These are phyloP conservation scores for Channa argus DNA, from an alignment of 2,113 vertebrate species.

Conservation along the genomic window DNA sequence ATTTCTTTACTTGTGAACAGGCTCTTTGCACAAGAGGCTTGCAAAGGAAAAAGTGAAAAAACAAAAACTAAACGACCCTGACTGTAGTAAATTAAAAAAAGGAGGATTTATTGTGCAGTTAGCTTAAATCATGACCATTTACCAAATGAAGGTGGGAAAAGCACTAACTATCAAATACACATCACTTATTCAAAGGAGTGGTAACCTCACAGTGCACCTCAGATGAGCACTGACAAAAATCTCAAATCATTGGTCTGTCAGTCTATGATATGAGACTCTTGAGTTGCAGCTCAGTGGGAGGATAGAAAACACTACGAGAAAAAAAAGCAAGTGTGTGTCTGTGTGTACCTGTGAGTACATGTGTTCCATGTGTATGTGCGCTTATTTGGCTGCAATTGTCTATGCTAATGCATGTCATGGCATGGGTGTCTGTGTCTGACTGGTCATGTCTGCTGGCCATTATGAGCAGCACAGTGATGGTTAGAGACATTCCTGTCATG, in stretches of 20 bases:
- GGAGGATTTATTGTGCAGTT: conserved; percentile 51
- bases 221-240: conserved; percentile 56
- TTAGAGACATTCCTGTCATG: conserved; percentile 72
- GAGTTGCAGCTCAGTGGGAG: conserved; percentile 60
- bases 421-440: conserved; percentile 65
- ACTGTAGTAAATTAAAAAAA: conserved; percentile 36
- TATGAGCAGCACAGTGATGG: conserved; percentile 55
- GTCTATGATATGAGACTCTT: conserved; percentile 62
- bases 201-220: conserved; percentile 32
- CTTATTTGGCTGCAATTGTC: conserved; percentile 58
- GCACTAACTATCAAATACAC: conserved; percentile 12
- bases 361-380: conserved; percentile 8
- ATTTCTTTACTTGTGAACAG: conserved; percentile 46
- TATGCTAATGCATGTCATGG: conserved; percentile 61
- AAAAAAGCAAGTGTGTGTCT: conserved; percentile 9
- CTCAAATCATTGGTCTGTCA: conserved; percentile 45
- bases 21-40: conserved; percentile 18
- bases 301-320: conserved; percentile 64
- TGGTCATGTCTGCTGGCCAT: conserved; percentile 62
- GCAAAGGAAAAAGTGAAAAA: neutral
- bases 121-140: conserved; percentile 27
- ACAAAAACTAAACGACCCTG: neutral
- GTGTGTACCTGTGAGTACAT: conserved; percentile 7
- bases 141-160: conserved; percentile 4
- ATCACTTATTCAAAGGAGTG: conserved; percentile 1